Base-by-base conservation (phyloP, 2,888 invertebrate genomes). In the Hydropsyche betteni region DNA sequence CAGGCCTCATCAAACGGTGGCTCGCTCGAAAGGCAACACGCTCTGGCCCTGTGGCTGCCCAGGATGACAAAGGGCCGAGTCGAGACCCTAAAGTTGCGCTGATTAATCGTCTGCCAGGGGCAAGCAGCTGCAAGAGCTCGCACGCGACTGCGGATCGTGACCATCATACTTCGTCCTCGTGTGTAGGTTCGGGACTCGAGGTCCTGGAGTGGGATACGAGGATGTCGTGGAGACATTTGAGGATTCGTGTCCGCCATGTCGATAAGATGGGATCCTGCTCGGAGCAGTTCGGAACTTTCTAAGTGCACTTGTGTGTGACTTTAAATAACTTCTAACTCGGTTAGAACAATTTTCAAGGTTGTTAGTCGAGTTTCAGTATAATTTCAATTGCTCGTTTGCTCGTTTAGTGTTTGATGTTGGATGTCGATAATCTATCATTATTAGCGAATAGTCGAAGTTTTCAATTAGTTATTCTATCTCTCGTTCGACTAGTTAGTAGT, bases 61-160 rank as follows among this genome's bases (percentile, higher is more conserved):
- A 12, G 36, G 72, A 72, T 72, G 72, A 72, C 50, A 72, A 72
- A 72, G 72, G 72, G 55, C 44, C 72, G 7, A 34, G 72, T 72
- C 58, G 72, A 72, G 58, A 55, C 72, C 36, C 55, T 55, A 72
- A 55, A 55, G 38, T 36, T 7, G 14, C 36, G 12, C 24, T 72
- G 72, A 72, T 72, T 72, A 72, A 72, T 72, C 55, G 72, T 72
- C 55, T 72, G 72, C 72, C 72, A 72, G 58, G n/a, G 55, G 58
- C 72, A 72, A 61, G 14, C 72, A 51, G 70, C 70, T 70, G 70
- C 70, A 53, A 14, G 51, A 50, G 38, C 6, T 69, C 69, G 7
- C 69, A 69, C 69, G 50, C 6, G 10, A 44, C 10, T 10, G 69
- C 1, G 69, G 10, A 44, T 44, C 44, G 69, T 44, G 69, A 44